Evolutionary conservation across 1,140 invertebrate species (phyloP).

Genomic region (Nasonia giraulti): DNA sequence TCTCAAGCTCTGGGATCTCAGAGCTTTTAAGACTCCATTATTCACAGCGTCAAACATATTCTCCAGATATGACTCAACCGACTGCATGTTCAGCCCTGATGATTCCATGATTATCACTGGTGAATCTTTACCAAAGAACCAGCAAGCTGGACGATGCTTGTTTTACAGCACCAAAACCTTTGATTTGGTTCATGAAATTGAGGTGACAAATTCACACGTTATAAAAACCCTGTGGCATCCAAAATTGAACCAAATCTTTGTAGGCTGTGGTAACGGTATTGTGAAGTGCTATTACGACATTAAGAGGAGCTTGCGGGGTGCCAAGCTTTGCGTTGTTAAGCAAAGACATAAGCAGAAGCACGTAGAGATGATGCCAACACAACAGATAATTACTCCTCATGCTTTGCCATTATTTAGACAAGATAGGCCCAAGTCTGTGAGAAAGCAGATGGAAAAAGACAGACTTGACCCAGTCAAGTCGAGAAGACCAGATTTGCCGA

Average conservation of each 20-base stretch:
- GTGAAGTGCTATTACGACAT: slow-evolving; percentile 95
- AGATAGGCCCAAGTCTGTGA: slow-evolving; percentile 90
- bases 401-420: slow-evolving; percentile 96
- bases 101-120: slow-evolving; percentile 93
- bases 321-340: slow-evolving; percentile 92
- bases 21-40: slow-evolving; percentile 87
- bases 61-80: slow-evolving; percentile 92
- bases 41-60: slow-evolving; percentile 82
- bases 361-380: slow-evolving; percentile 89
- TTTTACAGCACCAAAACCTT: slow-evolving; percentile 91
- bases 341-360: slow-evolving; percentile 85
- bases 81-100: slow-evolving; percentile 95
- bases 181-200: slow-evolving; percentile 83
- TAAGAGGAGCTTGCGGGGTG: slow-evolving; percentile 89
- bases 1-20: slow-evolving; percentile 95
- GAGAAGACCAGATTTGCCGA: slow-evolving; percentile 94
- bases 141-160: slow-evolving; percentile 83
- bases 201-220: slow-evolving; percentile 86
- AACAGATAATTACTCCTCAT: slow-evolving; percentile 98
- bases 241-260: slow-evolving; percentile 96
- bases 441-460: slow-evolving; percentile 94
- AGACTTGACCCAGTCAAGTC: slow-evolving; percentile 94
- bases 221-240: slow-evolving; percentile 97
- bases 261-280: slow-evolving; percentile 92
- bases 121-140: slow-evolving; percentile 84